Evolutionary conservation across 1,140 invertebrate species (phyloP).

Genomic region (Pygmarrhopalites habei): DNA sequence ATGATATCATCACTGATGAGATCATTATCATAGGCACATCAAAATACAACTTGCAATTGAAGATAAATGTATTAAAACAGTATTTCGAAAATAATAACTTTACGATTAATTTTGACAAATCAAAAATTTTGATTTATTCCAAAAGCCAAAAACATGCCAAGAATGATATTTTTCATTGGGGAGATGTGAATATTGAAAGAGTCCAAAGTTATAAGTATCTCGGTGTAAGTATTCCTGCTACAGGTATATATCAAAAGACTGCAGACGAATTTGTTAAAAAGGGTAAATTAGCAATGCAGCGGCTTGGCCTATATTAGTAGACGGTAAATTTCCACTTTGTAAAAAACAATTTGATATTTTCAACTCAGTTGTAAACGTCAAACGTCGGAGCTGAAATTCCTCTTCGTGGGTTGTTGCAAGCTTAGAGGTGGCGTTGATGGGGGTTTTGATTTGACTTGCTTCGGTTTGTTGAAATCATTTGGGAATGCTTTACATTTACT

Average conservation of each 20-base stretch:
- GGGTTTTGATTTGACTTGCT: too few relatives aligned
- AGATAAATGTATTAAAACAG: background rate
- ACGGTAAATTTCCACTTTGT: too few relatives aligned
- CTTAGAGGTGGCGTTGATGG: too few relatives aligned
- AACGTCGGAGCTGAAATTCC: too few relatives aligned
- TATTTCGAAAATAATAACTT: constrained; percentile 28
- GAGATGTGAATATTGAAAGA: background rate
- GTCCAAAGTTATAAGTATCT: background rate
- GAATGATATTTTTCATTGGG: constrained; percentile 14
- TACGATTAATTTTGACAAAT: constrained; percentile 30
- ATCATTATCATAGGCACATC: background rate
- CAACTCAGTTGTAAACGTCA: too few relatives aligned
- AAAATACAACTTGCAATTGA: background rate
- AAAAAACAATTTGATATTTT: too few relatives aligned
- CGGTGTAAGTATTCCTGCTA: background rate
- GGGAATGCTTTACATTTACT: too few relatives aligned
- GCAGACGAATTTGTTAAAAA: too few relatives aligned
- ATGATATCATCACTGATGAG: constrained; percentile 9
- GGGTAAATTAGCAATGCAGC: too few relatives aligned
- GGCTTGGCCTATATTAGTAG: too few relatives aligned
- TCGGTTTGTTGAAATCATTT: too few relatives aligned
- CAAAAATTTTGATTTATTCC: constrained; percentile 34
- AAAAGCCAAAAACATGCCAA: constrained; percentile 8
- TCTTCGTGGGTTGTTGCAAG: too few relatives aligned
- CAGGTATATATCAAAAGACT: background rate